Evolutionary conservation across 2,888 invertebrate genomes (phyloP).

Genomic region (Latheticus oryzae): DNA sequence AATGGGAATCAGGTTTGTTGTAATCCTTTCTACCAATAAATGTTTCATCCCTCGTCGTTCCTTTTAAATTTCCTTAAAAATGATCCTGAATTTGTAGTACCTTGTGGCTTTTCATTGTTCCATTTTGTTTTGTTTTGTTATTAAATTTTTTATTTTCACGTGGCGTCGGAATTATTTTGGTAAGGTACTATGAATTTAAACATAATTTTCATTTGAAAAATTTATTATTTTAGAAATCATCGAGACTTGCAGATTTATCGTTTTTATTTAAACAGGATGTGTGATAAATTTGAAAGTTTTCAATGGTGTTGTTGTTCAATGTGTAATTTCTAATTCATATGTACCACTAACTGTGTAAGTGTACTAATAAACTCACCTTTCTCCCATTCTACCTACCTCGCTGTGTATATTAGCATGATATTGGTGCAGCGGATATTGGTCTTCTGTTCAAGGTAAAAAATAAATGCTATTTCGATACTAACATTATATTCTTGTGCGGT

Average conservation of each 20-base stretch:
- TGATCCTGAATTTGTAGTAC: slow-evolving; percentile 29
- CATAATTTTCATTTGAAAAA: slow-evolving; percentile 1
- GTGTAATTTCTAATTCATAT: slow-evolving; percentile 4
- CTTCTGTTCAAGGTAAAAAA: not conserved
- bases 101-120: slow-evolving; percentile 23
- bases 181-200: slow-evolving; percentile 27
- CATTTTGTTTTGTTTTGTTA: slow-evolving; percentile 50
- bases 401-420: slow-evolving; percentile 20
- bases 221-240: slow-evolving; percentile 19
- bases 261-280: slow-evolving; percentile 3
- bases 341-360: slow-evolving; percentile 17
- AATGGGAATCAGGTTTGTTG: slow-evolving; percentile 65
- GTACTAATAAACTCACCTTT: slow-evolving; percentile 34
- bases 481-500: no score
- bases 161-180: slow-evolving; percentile 7
- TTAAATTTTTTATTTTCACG: slow-evolving; percentile 34
- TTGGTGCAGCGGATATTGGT: slow-evolving; percentile 13
- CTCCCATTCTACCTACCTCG: slow-evolving; percentile 39
- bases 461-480: no score
- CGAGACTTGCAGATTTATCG: no score
- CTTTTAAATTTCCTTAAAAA: not conserved
- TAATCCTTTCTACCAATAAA: slow-evolving; percentile 59
- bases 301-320: slow-evolving; percentile 11
- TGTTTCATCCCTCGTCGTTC: slow-evolving; percentile 20
- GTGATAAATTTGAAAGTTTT: slow-evolving; percentile 17